Conservation (phyloP, 2,888 invertebrate species). For the Orgyia antiqua region DNA sequence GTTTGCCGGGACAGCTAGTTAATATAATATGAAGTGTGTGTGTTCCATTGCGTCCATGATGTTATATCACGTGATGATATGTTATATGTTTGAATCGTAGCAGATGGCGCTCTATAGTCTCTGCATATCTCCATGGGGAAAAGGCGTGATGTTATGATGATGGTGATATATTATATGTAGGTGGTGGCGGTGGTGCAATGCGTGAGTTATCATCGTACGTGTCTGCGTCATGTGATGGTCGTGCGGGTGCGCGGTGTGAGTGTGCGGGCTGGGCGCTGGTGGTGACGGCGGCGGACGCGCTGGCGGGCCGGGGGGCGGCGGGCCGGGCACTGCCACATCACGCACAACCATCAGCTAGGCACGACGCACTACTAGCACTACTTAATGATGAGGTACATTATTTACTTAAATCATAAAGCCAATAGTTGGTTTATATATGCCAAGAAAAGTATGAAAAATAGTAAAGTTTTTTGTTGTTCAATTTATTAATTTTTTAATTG, state of each 20-base stretch:
- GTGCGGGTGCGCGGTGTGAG: constrained; percentile 15
- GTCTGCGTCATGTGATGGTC: constrained; percentile 26
- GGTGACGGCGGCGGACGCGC: constrained; percentile 85
- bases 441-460: no score
- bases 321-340: constrained; percentile 80
- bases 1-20: no score
- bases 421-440: no score
- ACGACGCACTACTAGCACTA: constrained; percentile 73
- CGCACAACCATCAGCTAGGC: constrained; percentile 76
- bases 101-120: no score
- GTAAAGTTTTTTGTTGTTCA: no score
- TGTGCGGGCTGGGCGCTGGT: constrained; percentile 84
- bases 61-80: no score
- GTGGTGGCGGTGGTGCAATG: constrained; percentile 76
- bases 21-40: no score
- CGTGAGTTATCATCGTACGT: constrained; percentile 79
- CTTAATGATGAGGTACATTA: constrained; percentile 42
- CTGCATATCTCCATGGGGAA: no score
- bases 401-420: neutral
- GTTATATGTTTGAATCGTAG: no score
- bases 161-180: constrained; percentile 15
- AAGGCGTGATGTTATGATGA: no score
- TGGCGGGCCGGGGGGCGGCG: constrained; percentile 84
- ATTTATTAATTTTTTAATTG: no score
- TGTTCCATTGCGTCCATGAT: no score